These are phyloP conservation scores for Podarcis lilfordi DNA, from an alignment of 2,797 vertebrate genomes.

Conservation along the genomic window DNA sequence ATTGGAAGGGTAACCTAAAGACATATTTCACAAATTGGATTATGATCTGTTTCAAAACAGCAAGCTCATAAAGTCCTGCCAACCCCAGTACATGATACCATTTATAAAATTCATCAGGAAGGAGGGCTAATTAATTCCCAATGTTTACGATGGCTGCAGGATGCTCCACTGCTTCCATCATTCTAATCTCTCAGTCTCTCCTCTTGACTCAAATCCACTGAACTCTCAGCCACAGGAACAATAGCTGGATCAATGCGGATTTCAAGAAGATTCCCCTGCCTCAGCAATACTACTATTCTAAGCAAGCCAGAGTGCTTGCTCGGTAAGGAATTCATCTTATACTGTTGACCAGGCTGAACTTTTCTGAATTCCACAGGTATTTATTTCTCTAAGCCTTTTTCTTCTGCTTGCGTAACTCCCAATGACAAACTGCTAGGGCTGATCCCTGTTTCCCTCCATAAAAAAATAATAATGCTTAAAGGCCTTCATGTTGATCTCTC, in stretches of 20 bases:
- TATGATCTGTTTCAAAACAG: constrained; percentile 48
- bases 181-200: constrained; percentile 52
- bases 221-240: constrained; percentile 42
- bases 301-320: neutral
- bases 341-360: neutral
- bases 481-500: neutral
- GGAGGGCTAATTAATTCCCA: constrained; percentile 56
- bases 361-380: constrained; percentile 29
- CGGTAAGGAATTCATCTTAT: constrained; percentile 35
- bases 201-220: constrained; percentile 18
- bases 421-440: neutral
- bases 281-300: constrained; percentile 43
- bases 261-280: constrained; percentile 42
- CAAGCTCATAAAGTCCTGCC: constrained; percentile 34
- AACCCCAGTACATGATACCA: constrained; percentile 33
- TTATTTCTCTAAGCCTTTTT: constrained; percentile 15
- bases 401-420: constrained; percentile 30
- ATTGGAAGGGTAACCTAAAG: constrained; percentile 34
- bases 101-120: constrained; percentile 26
- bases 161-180: constrained; percentile 18
- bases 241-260: constrained; percentile 25
- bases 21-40: constrained; percentile 28
- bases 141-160: constrained; percentile 53
- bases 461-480: neutral
- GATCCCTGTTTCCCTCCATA: constrained; percentile 7